Base-by-base conservation (phyloP, 2,797 vertebrate genomes). In the Knipowitschia caucasica region DNA sequence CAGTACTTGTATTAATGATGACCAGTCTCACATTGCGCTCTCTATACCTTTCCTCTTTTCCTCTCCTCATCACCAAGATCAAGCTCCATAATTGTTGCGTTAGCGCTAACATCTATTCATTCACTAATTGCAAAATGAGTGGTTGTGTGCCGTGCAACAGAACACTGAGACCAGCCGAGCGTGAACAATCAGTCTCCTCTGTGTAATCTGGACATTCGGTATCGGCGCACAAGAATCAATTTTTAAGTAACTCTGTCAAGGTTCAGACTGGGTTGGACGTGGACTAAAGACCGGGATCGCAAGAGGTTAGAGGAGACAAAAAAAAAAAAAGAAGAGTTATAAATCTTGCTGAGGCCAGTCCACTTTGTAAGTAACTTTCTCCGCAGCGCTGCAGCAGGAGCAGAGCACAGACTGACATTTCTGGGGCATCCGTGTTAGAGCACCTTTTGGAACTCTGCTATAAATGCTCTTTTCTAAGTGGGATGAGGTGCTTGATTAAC, bases 381-480 rank as follows among this genome's bases (percentile, higher is more conserved):
- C 52, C 63, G 55, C 43, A 70, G 60, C 59, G 53, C 63, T 35
- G 64, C 59, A 65, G 59, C 38, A 56, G 55, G 53, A 67, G 72
- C 63, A 18, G 42, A 25, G 44, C 74, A 49, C 51, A 3, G 63
- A 81, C 57, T 85, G 86, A 85, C 85, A 18, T 79, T 82, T 86
- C 83, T 87, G 53, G 83, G 85, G 53, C 86, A 83, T 53, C 50
- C 39, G 7, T n/a, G 38, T 62, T 53, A 43, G 39, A 42, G 33
- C 50, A 64, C 58, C 54, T 45, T 29, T 33, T 38, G 46, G 49
- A 40, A 55, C 15, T 10, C 14, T 29, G 24, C 47, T 53, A 12
- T 26, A 53, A 44, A 51, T 45, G 42, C 21, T 23, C 29, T 14
- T 17, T 23, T 7, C 15, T n/a, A 56, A 25, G 24, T 27, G 27